Evolutionary conservation across 1,140 invertebrate species (phyloP).

Genomic region (Glomeris maerens): DNA sequence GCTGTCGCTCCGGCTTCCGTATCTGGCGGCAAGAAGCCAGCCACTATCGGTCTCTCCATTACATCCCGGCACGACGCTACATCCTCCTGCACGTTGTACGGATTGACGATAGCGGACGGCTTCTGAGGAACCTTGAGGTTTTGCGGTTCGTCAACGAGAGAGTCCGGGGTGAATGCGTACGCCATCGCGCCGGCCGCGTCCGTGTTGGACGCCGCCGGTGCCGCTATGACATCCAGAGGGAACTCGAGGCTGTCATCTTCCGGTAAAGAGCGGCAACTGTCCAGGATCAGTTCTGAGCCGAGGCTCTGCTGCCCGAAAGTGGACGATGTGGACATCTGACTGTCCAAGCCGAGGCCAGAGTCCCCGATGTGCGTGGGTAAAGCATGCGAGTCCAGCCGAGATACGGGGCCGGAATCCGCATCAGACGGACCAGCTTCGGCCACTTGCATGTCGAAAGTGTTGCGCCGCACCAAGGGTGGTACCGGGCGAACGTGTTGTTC

Average conservation of each 20-base stretch:
- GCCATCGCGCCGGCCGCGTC: neutral
- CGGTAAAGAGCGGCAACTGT: neutral
- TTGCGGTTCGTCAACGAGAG: neutral
- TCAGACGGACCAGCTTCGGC: no score
- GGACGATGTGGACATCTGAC: neutral
- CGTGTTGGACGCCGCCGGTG: neutral
- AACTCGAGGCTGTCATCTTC: slow-evolving; percentile 1
- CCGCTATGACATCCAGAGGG: neutral
- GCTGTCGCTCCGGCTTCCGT: neutral
- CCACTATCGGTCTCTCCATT: neutral
- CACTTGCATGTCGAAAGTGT: no score
- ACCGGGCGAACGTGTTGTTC: no score
- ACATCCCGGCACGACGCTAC: no score
- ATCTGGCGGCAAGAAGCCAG: neutral
- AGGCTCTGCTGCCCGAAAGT: neutral
- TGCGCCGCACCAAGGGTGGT: no score
- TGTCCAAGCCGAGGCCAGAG: neutral
- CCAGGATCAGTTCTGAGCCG: neutral
- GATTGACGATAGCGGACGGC: neutral
- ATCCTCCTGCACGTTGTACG: no score
- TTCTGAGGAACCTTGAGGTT: neutral
- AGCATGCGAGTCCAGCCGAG: no score
- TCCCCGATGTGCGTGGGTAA: no score
- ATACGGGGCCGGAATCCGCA: no score
- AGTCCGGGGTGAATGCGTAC: neutral